Base-by-base conservation (phyloP, 1,140 invertebrate genomes). In the Papilio polyxenes region DNA sequence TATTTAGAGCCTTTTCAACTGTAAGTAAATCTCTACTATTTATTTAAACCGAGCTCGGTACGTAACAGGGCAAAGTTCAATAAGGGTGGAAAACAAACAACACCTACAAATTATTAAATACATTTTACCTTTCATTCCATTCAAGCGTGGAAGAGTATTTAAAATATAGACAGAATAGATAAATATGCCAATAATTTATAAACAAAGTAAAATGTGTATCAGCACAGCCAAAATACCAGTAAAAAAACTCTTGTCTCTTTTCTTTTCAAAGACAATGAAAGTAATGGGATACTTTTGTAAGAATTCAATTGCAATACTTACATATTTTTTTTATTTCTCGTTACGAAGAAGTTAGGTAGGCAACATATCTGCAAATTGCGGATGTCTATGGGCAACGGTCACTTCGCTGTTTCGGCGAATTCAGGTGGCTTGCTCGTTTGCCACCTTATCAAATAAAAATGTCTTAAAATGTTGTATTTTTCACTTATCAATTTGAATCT, bases 1-100 rank as follows among this genome's bases (percentile, higher is more conserved):
- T 72, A 72, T 72, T 72, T 72, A 72, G 65, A 72, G 65, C 65
- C 65, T 72, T 72, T 72, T 72, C 65, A 72, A 72, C 65, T 72
- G 65, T 72, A 72, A 72, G 65, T 72, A 72, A 72, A 72, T 72
- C 65, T 40, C 65, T 72, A 72, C 65, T 72, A 72, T 72, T 72
- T 72, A 72, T 72, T 72, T 72, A 72, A 31, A 72, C 7, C 11
- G 31, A 72, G 65, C 23, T 72, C 31, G 23, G 11, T 72, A 40
- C 31, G 65, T 72, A 72, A 40, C 23, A 56, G 53, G 53, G 2
- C 59, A 23, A 69, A 72, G 31, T 72, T 17, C 37, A 72, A 72
- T 72, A 72, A 72, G 23, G 23, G 31, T 37, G 0, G 31, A 72
- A 72, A 37, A 72, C 31, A 72, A 37, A 72, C 65, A 72, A 72